A percentile compares a stretch with the other conserved stretches of the same genome.
phyloP scores from a whole-genome alignment of 2,888 invertebrate species.

The Synanthedon tipuliformis region DNA sequence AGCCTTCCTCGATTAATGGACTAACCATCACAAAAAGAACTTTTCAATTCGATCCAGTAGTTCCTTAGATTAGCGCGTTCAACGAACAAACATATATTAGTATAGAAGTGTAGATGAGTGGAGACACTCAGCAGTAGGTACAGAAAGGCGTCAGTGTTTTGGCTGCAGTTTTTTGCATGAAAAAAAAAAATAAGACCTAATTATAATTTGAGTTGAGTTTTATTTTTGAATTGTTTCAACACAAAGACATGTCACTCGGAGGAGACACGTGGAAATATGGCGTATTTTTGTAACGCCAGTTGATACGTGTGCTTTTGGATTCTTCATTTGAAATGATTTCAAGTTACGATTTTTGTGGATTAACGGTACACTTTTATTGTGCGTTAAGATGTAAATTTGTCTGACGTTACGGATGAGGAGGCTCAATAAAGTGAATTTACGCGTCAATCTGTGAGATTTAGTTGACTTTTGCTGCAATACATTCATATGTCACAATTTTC shows the following conservation, averaged over 20 bases:
- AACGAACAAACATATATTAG: too few relatives aligned
- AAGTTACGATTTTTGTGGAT: neutral
- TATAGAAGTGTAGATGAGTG: too few relatives aligned
- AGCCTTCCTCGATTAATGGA: too few relatives aligned
- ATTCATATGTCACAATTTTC: too few relatives aligned
- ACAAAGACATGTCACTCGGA: conserved; percentile 9
- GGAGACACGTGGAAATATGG: neutral
- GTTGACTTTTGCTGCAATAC: neutral
- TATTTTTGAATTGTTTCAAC: conserved; percentile 6
- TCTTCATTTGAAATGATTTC: neutral
- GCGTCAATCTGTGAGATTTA: neutral
- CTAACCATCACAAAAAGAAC: too few relatives aligned
- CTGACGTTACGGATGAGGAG: neutral
- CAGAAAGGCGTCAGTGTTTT: neutral
- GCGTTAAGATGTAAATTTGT: neutral
- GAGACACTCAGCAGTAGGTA: neutral
- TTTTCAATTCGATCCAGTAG: too few relatives aligned
- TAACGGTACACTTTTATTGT: neutral
- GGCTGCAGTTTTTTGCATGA: conserved; percentile 3
- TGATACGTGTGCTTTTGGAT: neutral
- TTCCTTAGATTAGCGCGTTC: too few relatives aligned
- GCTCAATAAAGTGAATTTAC: neutral
- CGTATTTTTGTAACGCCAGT: neutral
- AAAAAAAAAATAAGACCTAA: neutral
- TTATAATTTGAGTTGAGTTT: conserved; percentile 1